Base-by-base conservation (phyloP, 2,797 vertebrate species). In the Allobates femoralis region DNA sequence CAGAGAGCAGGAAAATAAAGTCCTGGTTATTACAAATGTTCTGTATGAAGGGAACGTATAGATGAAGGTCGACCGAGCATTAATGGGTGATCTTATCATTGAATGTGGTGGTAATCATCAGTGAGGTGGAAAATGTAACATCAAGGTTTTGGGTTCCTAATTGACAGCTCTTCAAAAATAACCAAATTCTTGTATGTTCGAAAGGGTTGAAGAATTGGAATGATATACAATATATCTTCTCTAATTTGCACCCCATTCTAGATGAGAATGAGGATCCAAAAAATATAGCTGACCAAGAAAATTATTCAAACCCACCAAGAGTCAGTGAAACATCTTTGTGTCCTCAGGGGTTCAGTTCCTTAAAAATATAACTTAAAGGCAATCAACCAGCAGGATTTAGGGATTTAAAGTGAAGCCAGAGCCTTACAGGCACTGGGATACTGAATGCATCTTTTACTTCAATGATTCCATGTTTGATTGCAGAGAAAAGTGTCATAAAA, bases 1-100 rank as follows among this genome's bases (percentile, higher is more conserved):
- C 28, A 71, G 32, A 62, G 26, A 75, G 37, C 28, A 21, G 51
- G 30, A 75, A 81, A 86, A 86, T 71, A 81, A 81, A 86, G 18
- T 69, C 21, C 4, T 15, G 1, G 76, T 66, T 85, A 53, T 78
- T 79, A 71, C 32, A 83, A 83, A 83, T 30, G 55, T 83, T 41
- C 77, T 26, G 16, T 41, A 28, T 37, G 2, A 4, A n/a, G 14
- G 12, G 18, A 32, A 60, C 8, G 23, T 60, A 62, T 62, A 16
- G 56, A 16, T 37, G 34, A 56, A 21, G 0, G 4, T 5, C 10
- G 34, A 18, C 76, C 46, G 1, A 37, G 37, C 32, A 26, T 23
- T 16, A 14, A 18, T 41, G 5, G 66, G 51, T 18, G 67, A 18
- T 69, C 34, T 30, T 66, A 66, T 30, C 12, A 14, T 15, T n/a